Percentiles rank a stretch among this genome's conserved stretches.
Conservation (phyloP, 2,888 invertebrate species). For the Ectobius pallidus region DNA sequence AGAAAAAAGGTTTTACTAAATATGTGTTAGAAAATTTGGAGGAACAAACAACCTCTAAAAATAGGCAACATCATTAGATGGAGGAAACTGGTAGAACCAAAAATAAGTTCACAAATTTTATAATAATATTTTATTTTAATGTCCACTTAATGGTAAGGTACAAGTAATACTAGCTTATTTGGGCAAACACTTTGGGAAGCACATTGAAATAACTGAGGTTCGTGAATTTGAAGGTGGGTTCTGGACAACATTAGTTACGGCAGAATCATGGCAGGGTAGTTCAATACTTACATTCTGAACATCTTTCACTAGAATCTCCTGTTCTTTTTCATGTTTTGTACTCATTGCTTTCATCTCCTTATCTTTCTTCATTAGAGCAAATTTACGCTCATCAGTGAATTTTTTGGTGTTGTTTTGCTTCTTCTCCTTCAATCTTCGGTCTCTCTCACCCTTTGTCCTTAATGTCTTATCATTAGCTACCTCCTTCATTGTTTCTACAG, state of each 20-base stretch:
- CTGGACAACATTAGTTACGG: not conserved
- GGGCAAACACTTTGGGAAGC: too few species aligned
- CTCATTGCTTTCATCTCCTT: slow-evolving; percentile 92
- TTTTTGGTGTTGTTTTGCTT: slow-evolving; percentile 98
- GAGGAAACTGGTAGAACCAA: too few species aligned
- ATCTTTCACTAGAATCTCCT: slow-evolving; percentile 86
- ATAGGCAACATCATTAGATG: too few species aligned
- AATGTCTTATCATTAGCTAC: slow-evolving; percentile 95
- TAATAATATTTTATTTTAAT: too few species aligned
- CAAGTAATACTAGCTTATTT: too few species aligned
- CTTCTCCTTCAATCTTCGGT: slow-evolving; percentile 90
- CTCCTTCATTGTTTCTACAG: slow-evolving; percentile 95
- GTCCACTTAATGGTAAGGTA: too few species aligned
- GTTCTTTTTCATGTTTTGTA: slow-evolving; percentile 89
- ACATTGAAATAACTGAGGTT: not conserved
- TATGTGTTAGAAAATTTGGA: too few species aligned
- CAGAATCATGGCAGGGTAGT: too few species aligned
- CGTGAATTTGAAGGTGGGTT: not conserved
- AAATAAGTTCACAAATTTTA: too few species aligned
- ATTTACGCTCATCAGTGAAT: slow-evolving; percentile 94
- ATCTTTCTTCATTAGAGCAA: slow-evolving; percentile 85
- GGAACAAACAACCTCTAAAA: too few species aligned
- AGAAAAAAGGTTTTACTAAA: too few species aligned
- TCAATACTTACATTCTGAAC: slow-evolving; percentile 81
- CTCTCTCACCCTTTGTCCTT: slow-evolving; percentile 96